A percentile compares a stretch with the other conserved stretches of the same genome.
Conservation (phyloP, 2,888 invertebrate species). For the Calameuta filiformis region DNA sequence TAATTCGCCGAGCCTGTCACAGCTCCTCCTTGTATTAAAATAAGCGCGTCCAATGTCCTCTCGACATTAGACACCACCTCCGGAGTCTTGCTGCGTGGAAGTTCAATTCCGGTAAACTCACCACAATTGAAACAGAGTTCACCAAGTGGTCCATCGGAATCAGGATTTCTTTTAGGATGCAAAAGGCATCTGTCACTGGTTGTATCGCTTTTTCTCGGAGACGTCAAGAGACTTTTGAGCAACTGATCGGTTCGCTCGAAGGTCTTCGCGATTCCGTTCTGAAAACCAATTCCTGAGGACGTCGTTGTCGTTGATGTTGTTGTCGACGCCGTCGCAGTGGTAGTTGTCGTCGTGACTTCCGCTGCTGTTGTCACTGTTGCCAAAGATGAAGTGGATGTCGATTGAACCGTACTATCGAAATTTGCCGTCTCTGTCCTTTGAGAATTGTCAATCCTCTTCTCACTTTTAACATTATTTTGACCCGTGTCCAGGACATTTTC, state of each 20-base stretch:
- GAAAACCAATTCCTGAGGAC: constrained; percentile 30
- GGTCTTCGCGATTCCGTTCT: constrained; percentile 38
- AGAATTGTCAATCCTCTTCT: constrained; percentile 11
- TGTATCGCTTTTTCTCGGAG: constrained; percentile 39
- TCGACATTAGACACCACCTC: constrained; percentile 65
- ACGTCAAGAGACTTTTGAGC: constrained; percentile 47
- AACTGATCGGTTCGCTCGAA: constrained; percentile 49
- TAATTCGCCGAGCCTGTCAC: constrained; percentile 72
- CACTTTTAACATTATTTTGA: constrained; percentile 4
- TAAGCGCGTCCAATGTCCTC: constrained; percentile 66
- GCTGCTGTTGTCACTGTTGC: constrained; percentile 18
- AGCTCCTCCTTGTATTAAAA: constrained; percentile 69
- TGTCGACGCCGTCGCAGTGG: constrained; percentile 18
- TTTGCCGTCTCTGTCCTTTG: constrained; percentile 9
- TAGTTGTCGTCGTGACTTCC: constrained; percentile 23
- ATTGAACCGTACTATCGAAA: not conserved
- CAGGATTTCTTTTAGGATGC: constrained; percentile 38
- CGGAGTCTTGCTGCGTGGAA: constrained; percentile 28
- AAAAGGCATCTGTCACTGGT: constrained; percentile 35
- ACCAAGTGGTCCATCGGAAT: constrained; percentile 32
- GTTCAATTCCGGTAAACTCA: constrained; percentile 44
- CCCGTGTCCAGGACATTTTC: constrained; percentile 23
- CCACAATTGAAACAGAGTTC: constrained; percentile 54
- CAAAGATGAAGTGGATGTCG: constrained; percentile 13
- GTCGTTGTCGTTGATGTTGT: constrained; percentile 23